A percentile compares a stretch with the other conserved stretches of the same genome.
Conservation (phyloP, 2,113 vertebrate genomes). For the Dendrocopos noguchii region DNA sequence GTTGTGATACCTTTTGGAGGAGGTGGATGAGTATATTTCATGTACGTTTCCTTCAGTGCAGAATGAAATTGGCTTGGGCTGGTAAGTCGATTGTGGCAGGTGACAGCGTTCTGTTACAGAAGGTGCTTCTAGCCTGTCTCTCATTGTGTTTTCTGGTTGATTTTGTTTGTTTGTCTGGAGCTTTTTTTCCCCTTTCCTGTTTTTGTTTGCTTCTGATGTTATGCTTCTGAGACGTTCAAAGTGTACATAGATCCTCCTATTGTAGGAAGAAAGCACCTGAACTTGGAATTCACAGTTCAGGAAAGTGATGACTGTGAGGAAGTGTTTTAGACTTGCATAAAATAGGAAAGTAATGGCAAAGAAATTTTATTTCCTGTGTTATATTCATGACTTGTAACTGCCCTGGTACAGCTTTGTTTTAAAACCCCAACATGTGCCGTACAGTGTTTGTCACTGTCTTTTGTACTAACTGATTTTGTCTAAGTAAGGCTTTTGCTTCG, state of each 20-base stretch:
- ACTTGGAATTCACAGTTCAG: neutral
- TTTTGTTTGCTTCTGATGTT: neutral
- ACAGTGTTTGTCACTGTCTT: neutral
- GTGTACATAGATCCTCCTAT: neutral
- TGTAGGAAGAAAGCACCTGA: neutral
- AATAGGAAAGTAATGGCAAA: neutral
- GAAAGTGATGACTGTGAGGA: neutral
- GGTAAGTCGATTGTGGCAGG: neutral
- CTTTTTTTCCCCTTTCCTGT: neutral
- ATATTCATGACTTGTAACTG: neutral
- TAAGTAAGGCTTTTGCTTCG: neutral
- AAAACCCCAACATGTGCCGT: neutral
- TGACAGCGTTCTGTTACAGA: neutral
- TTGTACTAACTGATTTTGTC: neutral
- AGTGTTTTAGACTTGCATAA: neutral
- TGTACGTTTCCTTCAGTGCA: neutral
- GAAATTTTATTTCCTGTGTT: neutral
- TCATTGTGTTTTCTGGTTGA: neutral
- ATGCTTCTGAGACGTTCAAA: neutral
- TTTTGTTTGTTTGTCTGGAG: neutral
- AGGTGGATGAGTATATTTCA: neutral
- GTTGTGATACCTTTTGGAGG: neutral
- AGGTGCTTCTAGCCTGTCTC: neutral
- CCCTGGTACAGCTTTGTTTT: neutral
- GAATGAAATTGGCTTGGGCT: neutral